Evolutionary conservation across 2,113 vertebrate genomes (phyloP).

Genomic region (Ranitomeya imitator): DNA sequence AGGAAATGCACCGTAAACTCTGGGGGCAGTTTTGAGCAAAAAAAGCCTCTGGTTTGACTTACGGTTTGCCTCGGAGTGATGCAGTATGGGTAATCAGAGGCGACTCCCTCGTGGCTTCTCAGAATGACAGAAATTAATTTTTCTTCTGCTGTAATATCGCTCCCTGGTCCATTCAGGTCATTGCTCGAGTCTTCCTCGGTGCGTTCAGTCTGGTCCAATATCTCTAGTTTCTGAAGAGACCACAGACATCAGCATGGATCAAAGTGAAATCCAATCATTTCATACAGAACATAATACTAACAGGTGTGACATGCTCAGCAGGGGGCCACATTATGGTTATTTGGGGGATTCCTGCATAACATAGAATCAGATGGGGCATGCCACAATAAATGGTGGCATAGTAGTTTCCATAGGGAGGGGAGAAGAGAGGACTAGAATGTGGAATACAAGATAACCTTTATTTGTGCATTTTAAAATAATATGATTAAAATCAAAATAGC

Average conservation of each 20-base stretch:
- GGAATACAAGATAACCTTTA: too few relatives aligned
- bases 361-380: neutral
- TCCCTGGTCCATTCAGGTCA: constrained; percentile 37
- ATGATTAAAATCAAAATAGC: too few relatives aligned
- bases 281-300: too few relatives aligned
- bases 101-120: constrained; percentile 76
- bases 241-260: neutral
- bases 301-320: too few relatives aligned
- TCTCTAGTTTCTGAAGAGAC: constrained; percentile 23
- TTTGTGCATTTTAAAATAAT: too few relatives aligned
- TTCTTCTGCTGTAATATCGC: constrained; percentile 35
- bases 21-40: neutral
- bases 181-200: constrained; percentile 22
- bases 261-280: neutral
- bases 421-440: too few relatives aligned
- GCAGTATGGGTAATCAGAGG: constrained; percentile 77
- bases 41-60: constrained; percentile 55
- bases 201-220: constrained; percentile 33
- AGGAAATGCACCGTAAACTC: neutral
- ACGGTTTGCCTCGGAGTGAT: constrained; percentile 87
- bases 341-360: neutral
- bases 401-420: neutral
- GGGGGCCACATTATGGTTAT: too few relatives aligned
- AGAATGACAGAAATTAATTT: constrained; percentile 77
- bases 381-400: neutral